Evolutionary conservation across 2,888 invertebrate species (phyloP), one percentile per base, ranked within the genome.

Genomic region (Alcis repandata): DNA sequence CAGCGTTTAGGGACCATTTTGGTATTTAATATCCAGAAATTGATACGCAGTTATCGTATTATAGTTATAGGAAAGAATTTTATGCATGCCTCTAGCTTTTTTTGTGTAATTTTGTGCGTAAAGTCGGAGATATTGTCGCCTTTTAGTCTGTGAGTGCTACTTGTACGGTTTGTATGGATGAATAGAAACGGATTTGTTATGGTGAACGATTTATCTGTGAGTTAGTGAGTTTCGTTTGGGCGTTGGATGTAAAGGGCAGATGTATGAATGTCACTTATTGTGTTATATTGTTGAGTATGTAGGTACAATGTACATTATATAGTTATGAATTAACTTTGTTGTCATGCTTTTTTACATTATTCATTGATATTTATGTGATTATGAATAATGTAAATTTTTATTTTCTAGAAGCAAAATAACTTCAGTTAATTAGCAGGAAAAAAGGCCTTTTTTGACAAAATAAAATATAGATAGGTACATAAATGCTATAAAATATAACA

Each of bases 61-160:
- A 84, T 84, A 83, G 79, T 87, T 87, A 84, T 84, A 86, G 78
- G 71, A 75, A 79, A 67, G 85, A 88, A 90, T 91, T 87, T 90
- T 82, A 89, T 86, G 90, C 89, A 79, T 89, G 91, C 90, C 90
- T 88, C 79, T 83, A 73, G 63, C 4, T 60, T 63, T 72, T 79
- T 82, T 82, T 84, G 79, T 79, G 66, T 64, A 73, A 63, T 67
- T 69, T 70, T 63, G 56, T 27, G 27, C 27, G 27, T 27, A 79
- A 86, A 85, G 85, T 84, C 85, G 87, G 85, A 87, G 82, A 76
- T 71, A 79, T 86, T 88, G 88, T 88, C 84, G 80, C 70, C 69
- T 49, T 66, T 46, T 49, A 77, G 72, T 71, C 22, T 69, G 33
- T 61, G 79, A 88, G 86, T 82, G 87, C 87, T 86, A 87, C 89